A percentile compares a stretch with the other conserved stretches of the same genome.
phyloP scores from a whole-genome alignment of 2,888 invertebrate genomes.

The Limnephilus marmoratus region DNA sequence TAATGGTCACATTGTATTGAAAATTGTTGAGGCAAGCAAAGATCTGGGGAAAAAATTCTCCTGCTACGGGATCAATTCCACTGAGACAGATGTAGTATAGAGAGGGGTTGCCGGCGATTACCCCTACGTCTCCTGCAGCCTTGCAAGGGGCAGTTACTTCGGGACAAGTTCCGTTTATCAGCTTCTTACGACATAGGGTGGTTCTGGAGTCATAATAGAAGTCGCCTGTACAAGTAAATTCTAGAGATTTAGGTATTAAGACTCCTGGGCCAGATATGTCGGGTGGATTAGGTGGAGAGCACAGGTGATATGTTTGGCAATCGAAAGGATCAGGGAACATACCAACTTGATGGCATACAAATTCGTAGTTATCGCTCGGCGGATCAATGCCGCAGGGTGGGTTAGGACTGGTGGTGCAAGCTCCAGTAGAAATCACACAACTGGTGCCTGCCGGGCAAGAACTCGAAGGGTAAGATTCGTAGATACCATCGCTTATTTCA shows the following conservation, averaged over 20 bases:
- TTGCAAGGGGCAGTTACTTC: not conserved
- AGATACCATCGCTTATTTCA: not conserved
- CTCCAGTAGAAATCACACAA: constrained; percentile 39
- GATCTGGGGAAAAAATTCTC: not conserved
- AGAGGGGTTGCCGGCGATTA: constrained; percentile 41
- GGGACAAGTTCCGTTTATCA: constrained; percentile 31
- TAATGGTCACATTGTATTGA: not conserved
- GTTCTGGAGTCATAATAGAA: constrained; percentile 33
- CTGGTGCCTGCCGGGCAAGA: constrained; percentile 43
- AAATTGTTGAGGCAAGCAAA: constrained; percentile 40
- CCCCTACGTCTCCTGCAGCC: constrained; percentile 26
- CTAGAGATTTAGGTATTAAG: not conserved
- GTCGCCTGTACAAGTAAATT: not conserved
- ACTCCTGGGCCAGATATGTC: not conserved
- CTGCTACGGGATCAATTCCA: not conserved
- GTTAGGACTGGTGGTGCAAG: constrained; percentile 50
- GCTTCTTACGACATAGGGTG: constrained; percentile 7
- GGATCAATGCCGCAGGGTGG: constrained; percentile 24
- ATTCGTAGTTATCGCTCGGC: constrained; percentile 24
- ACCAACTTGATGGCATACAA: constrained; percentile 53
- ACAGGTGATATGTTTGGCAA: constrained; percentile 59
- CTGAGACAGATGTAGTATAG: constrained; percentile 57
- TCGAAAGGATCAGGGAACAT: constrained; percentile 57
- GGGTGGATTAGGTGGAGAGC: constrained; percentile 8
- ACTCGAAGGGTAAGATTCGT: not conserved